A percentile compares a stretch with the other conserved stretches of the same genome.
These are phyloP conservation scores for Homarus americanus DNA, from an alignment of 1,140 invertebrate species.

Conservation along the genomic window DNA sequence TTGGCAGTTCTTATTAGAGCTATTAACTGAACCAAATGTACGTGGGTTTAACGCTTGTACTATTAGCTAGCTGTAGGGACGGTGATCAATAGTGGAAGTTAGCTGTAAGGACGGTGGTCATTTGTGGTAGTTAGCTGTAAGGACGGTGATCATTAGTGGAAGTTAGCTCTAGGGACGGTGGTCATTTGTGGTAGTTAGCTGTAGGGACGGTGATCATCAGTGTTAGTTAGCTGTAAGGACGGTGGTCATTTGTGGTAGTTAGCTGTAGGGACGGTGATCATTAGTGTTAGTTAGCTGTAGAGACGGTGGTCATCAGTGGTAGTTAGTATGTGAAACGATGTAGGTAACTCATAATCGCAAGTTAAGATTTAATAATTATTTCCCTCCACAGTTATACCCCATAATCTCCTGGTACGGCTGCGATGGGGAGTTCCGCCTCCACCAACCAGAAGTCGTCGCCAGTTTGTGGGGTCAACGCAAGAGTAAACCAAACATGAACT, in stretches of 20 bases:
- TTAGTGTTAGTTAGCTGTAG: not conserved
- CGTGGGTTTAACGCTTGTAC: too few species aligned
- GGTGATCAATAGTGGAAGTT: too few species aligned
- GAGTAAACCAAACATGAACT: conserved; percentile 60
- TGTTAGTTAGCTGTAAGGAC: too few species aligned
- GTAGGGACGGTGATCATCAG: too few species aligned
- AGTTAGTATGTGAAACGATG: not conserved
- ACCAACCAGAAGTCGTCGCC: conserved; percentile 63
- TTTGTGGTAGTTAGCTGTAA: too few species aligned
- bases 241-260: too few species aligned
- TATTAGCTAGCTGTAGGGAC: too few species aligned
- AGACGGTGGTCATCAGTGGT: not conserved
- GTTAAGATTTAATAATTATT: not conserved
- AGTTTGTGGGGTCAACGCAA: conserved; percentile 58
- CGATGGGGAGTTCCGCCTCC: conserved; percentile 46
- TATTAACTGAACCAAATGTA: conserved; percentile 48
- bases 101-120: too few species aligned
- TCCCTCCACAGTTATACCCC: conserved; percentile 28
- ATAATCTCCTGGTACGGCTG: conserved; percentile 58
- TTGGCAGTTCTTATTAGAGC: conserved; percentile 33
- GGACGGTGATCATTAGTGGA: too few species aligned
- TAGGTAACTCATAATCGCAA: not conserved
- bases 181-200: too few species aligned
- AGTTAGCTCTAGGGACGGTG: too few species aligned
- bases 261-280: too few species aligned